These are phyloP conservation scores for Agrypnia vestita DNA, from an alignment of 1,140 invertebrate species.

Conservation along the genomic window DNA sequence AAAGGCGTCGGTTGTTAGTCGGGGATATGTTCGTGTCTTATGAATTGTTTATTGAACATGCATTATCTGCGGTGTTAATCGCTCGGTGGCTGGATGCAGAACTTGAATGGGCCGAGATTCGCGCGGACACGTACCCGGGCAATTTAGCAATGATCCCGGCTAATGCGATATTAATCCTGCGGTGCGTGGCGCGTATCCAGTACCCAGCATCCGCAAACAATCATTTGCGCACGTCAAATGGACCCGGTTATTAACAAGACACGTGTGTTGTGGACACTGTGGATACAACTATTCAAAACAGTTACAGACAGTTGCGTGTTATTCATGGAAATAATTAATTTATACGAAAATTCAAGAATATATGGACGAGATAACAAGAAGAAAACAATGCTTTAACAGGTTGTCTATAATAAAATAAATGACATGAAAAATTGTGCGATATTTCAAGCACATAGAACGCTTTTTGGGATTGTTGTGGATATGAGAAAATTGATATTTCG, in stretches of 20 bases:
- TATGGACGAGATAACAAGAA: no score
- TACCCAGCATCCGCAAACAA: background rate
- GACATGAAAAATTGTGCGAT: no score
- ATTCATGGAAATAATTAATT: no score
- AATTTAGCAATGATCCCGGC: constrained; percentile 22
- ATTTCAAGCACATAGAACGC: no score
- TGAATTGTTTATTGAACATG: background rate
- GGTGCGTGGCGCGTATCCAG: background rate
- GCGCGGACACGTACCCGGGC: background rate
- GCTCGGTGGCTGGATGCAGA: background rate
- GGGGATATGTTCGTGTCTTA: background rate
- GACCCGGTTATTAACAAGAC: constrained; percentile 12
- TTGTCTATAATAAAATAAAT: no score
- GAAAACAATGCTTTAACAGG: no score
- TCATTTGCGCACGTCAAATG: constrained; percentile 15
- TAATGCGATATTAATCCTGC: constrained; percentile 27
- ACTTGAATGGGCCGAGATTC: constrained; percentile 14
- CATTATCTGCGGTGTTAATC: constrained; percentile 18
- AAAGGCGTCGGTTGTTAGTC: background rate
- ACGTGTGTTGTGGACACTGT: constrained; percentile 7
- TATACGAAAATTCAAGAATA: no score
- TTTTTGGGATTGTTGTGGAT: no score
- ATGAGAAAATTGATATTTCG: no score
- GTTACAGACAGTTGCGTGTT: background rate
- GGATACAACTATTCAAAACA: constrained; percentile 9